Evolutionary conservation across 2,797 vertebrate species (phyloP).

Genomic region (Anas flavirostris): DNA sequence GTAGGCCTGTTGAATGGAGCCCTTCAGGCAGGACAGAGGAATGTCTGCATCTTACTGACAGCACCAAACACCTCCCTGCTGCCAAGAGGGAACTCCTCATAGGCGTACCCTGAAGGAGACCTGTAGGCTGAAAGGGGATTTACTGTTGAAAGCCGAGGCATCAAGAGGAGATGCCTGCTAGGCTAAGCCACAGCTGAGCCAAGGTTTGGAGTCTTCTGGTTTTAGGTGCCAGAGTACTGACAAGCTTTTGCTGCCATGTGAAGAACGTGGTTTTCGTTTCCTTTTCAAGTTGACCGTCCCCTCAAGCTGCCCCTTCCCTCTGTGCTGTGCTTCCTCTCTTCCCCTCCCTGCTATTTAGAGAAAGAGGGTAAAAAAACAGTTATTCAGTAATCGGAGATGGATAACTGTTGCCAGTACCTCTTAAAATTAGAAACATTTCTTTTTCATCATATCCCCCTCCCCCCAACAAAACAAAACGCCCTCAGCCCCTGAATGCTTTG

Average conservation of each 20-base stretch:
- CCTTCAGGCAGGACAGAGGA: background rate
- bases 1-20: background rate
- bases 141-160: background rate
- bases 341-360: background rate
- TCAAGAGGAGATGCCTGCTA: background rate
- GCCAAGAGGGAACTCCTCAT: background rate
- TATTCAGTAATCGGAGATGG: background rate
- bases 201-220: background rate
- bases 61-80: background rate
- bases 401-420: background rate
- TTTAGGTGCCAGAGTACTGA: background rate
- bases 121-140: background rate
- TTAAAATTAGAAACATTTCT: background rate
- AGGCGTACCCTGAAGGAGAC: background rate
- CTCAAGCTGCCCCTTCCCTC: background rate
- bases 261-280: background rate
- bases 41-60: background rate
- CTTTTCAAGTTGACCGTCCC: background rate
- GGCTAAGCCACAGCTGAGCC: background rate
- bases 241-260: background rate
- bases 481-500: background rate
- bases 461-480: background rate
- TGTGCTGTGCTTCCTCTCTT: background rate
- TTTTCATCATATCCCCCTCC: background rate
- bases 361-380: background rate